phyloP scores from a whole-genome alignment of 1,140 invertebrate genomes.

The Pinna nobilis region DNA sequence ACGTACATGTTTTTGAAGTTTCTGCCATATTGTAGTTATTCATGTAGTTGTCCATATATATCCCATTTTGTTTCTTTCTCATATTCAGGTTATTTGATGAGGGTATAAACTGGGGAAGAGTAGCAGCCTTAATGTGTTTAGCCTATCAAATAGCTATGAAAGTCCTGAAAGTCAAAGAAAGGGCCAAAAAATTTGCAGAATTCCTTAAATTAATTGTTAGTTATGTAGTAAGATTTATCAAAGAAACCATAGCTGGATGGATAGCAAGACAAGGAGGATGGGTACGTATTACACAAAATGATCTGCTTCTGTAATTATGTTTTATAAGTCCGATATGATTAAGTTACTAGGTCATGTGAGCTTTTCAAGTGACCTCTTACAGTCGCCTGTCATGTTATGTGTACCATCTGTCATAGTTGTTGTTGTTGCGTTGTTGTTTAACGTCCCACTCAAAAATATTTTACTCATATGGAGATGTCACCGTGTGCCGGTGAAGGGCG shows the following conservation, averaged over 20 bases:
- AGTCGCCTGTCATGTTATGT: not conserved
- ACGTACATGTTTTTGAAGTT: too few species aligned
- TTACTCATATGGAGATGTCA: too few species aligned
- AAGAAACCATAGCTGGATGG: slow-evolving; percentile 64
- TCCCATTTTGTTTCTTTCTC: too few species aligned
- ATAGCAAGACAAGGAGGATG: slow-evolving; percentile 69
- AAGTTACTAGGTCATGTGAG: not conserved
- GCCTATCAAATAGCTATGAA: slow-evolving; percentile 67
- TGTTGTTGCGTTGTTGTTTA: too few species aligned
- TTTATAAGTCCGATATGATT: not conserved
- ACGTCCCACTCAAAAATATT: too few species aligned
- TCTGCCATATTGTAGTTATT: too few species aligned
- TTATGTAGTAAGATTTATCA: slow-evolving; percentile 64
- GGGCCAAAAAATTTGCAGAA: slow-evolving; percentile 39
- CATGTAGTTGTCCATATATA: too few species aligned
- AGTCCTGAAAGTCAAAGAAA: slow-evolving; percentile 46
- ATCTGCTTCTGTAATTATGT: too few species aligned
- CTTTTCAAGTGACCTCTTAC: not conserved
- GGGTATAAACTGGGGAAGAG: slow-evolving; percentile 66
- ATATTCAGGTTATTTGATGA: slow-evolving; percentile 64
- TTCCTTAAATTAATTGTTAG: slow-evolving; percentile 62
- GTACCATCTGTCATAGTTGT: too few species aligned
- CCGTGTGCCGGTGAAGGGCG: too few species aligned
- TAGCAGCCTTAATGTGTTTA: slow-evolving; percentile 66
- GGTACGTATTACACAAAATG: too few species aligned